A percentile compares a stretch with the other conserved stretches of the same genome.
These are phyloP conservation scores for Willowsia nigromaculata DNA, from an alignment of 2,888 invertebrate genomes.

Conservation along the genomic window DNA sequence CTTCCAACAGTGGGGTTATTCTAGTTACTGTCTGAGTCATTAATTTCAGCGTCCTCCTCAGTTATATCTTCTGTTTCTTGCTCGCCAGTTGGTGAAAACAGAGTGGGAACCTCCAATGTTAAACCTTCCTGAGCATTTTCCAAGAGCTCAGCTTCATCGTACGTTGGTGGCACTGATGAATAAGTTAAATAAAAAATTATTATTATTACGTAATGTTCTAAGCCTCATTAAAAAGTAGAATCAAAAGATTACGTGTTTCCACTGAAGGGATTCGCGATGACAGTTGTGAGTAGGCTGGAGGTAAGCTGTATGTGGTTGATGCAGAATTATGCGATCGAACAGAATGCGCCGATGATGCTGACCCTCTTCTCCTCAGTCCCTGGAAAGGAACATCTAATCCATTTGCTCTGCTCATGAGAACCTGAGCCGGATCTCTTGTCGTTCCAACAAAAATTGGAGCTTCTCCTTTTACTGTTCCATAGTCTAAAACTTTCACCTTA, in stretches of 20 bases:
- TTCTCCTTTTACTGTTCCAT: slow-evolving; percentile 60
- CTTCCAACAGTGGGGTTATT: too few relatives aligned
- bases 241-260: slow-evolving; percentile 47
- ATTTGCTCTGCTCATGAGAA: slow-evolving; percentile 43
- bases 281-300: slow-evolving; percentile 65
- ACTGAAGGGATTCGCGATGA: slow-evolving; percentile 47
- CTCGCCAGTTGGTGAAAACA: background rate
- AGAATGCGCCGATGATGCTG: slow-evolving; percentile 49
- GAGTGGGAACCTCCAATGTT: background rate
- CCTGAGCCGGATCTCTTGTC: slow-evolving; percentile 31
- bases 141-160: slow-evolving; percentile 25
- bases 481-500: slow-evolving; percentile 60
- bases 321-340: slow-evolving; percentile 55
- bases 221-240: too few relatives aligned
- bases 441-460: slow-evolving; percentile 54
- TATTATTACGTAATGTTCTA: too few relatives aligned
- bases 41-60: background rate
- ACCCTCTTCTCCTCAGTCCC: slow-evolving; percentile 50
- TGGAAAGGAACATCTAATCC: slow-evolving; percentile 46
- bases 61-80: background rate
- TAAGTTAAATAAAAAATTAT: too few relatives aligned
- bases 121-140: slow-evolving; percentile 24
- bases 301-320: slow-evolving; percentile 57
- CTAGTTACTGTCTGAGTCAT: background rate
- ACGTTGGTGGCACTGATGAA: slow-evolving; percentile 51